Evolutionary conservation across 2,113 vertebrate species (phyloP).

Genomic region (Melierax canorus): DNA sequence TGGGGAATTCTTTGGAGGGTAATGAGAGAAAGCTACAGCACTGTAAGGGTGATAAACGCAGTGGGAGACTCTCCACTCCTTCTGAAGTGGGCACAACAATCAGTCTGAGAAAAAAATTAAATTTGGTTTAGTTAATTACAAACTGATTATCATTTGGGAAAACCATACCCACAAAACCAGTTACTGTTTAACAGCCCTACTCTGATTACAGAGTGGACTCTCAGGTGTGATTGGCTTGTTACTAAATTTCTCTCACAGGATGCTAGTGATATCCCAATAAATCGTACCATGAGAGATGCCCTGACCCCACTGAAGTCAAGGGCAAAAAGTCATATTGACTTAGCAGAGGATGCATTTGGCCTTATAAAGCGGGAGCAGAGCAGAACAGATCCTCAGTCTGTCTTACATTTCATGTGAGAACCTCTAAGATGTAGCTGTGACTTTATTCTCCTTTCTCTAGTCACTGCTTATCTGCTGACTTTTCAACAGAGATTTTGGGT

Average conservation of each 20-base stretch:
- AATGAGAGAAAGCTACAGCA: neutral
- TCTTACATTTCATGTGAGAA: neutral
- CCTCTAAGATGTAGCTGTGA: neutral
- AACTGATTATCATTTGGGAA: neutral
- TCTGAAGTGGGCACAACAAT: neutral
- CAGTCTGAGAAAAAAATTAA: neutral
- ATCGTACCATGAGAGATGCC: neutral
- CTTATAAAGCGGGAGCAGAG: neutral
- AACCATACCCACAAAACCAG: neutral
- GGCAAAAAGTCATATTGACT: neutral
- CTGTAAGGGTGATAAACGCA: neutral
- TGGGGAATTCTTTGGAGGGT: neutral
- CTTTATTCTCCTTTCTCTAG: neutral
- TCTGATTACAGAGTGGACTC: neutral
- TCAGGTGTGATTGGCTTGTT: rapidly evolving
- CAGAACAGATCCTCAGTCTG: neutral
- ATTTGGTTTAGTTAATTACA: neutral
- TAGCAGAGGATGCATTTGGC: neutral
- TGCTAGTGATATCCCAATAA: neutral
- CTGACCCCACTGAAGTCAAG: neutral
- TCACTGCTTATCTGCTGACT: neutral
- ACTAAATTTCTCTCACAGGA: neutral
- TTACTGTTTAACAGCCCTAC: neutral
- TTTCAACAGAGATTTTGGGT: neutral
- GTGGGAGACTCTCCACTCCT: neutral